These are phyloP conservation scores for Agriopis marginaria DNA, from an alignment of 2,888 invertebrate genomes.

Conservation along the genomic window DNA sequence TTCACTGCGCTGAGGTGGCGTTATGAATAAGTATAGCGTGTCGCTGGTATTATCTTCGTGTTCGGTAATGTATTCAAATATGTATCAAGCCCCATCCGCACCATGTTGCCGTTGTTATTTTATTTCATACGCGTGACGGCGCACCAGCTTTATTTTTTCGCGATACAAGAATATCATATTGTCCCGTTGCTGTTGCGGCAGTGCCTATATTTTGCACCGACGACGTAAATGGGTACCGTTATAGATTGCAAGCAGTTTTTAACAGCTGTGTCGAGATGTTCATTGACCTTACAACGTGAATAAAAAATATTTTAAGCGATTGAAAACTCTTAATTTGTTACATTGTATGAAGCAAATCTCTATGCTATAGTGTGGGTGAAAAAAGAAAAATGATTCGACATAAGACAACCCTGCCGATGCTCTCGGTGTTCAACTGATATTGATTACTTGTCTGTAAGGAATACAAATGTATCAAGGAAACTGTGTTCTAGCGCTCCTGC, in stretches of 20 bases:
- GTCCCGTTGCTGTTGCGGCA: conserved; percentile 53
- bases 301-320: neutral
- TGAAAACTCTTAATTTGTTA: neutral
- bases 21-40: conserved; percentile 82
- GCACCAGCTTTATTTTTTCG: conserved; percentile 77
- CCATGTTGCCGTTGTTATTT: conserved; percentile 82
- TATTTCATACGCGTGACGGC: conserved; percentile 82
- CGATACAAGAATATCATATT: conserved; percentile 69
- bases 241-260: conserved; percentile 22
- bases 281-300: neutral
- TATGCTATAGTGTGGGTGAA: conserved; percentile 36
- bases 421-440: conserved; percentile 75
- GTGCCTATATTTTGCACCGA: conserved; percentile 51
- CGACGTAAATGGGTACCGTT: conserved; percentile 38
- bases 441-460: conserved; percentile 84
- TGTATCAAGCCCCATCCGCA: conserved; percentile 84
- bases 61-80: conserved; percentile 86
- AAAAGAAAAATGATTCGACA: conserved; percentile 67
- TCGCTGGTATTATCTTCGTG: conserved; percentile 80
- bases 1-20: conserved; percentile 69
- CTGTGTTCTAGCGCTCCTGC: conserved; percentile 66
- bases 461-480: conserved; percentile 83
- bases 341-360: neutral
- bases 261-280: neutral
- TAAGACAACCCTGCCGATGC: conserved; percentile 69